Percentiles rank a stretch among this genome's conserved stretches.
Conservation (phyloP, 2,113 vertebrate species). For the Sinocyclocheilus anshuiensis region DNA sequence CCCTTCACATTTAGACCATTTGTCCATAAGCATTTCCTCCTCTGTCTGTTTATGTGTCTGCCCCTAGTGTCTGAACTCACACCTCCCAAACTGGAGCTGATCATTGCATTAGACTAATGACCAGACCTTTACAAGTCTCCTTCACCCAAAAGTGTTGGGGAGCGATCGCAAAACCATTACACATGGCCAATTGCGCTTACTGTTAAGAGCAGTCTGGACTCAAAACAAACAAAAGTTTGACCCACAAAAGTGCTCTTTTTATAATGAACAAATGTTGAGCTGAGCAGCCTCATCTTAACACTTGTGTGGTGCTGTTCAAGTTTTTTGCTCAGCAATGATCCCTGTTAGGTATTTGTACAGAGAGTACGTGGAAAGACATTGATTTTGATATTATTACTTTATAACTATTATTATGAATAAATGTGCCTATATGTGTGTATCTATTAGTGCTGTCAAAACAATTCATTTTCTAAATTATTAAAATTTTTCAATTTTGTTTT, state of each 20-base stretch:
- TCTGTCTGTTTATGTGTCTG: slow-evolving; percentile 60
- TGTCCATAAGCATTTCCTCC: slow-evolving; percentile 67
- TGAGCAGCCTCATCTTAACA: neutral
- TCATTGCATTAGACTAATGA: slow-evolving; percentile 28
- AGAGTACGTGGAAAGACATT: neutral
- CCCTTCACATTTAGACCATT: slow-evolving; percentile 68
- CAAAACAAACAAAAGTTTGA: slow-evolving; percentile 13
- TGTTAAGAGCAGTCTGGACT: neutral
- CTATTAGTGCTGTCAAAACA: neutral
- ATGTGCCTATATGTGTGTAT: neutral
- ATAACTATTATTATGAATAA: neutral
- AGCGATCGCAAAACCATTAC: slow-evolving; percentile 10
- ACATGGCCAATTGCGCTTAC: slow-evolving; percentile 11
- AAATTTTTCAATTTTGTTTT: neutral
- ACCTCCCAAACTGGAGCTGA: slow-evolving; percentile 48
- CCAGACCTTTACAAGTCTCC: slow-evolving; percentile 20
- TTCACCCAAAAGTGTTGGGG: slow-evolving; percentile 23
- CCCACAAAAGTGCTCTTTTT: neutral
- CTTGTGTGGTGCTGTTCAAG: neutral
- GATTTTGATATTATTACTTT: neutral
- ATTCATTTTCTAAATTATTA: neutral
- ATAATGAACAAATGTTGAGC: slow-evolving; percentile 15
- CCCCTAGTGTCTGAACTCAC: slow-evolving; percentile 59
- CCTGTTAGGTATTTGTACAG: neutral
- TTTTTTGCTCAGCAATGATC: neutral